These are phyloP conservation scores for Gnatocerus cornutus DNA, from an alignment of 2,888 invertebrate species.

Conservation along the genomic window DNA sequence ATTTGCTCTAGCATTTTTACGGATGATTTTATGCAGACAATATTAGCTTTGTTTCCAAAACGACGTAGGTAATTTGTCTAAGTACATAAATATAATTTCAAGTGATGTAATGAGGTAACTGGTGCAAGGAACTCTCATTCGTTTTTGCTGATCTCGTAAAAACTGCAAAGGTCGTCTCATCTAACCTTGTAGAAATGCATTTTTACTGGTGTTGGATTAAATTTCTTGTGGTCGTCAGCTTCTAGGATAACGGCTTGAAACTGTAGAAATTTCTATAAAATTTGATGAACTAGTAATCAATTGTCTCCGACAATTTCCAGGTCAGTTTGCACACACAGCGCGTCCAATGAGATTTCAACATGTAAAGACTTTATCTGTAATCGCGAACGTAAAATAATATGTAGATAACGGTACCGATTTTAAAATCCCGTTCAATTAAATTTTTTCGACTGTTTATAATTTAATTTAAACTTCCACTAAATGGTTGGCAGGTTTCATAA, in stretches of 20 bases:
- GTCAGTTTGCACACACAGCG: no score
- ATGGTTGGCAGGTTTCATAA: not conserved
- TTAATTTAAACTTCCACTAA: slow-evolving; percentile 14
- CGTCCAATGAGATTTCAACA: no score
- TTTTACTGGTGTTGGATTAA: not conserved
- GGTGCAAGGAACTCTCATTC: not conserved
- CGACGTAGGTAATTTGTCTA: not conserved
- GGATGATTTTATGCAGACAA: slow-evolving; percentile 1
- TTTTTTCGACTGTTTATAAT: not conserved
- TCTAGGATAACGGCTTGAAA: slow-evolving; percentile 3
- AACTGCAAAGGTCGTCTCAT: slow-evolving; percentile 2
- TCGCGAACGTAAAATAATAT: not conserved
- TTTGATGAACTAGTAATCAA: no score
- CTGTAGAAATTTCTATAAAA: slow-evolving; percentile 1
- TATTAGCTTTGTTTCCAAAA: not conserved
- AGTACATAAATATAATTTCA: no score
- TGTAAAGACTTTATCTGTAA: not conserved
- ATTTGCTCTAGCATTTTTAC: slow-evolving; percentile 9
- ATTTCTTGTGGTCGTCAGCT: slow-evolving; percentile 11
- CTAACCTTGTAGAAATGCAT: slow-evolving; percentile 14
- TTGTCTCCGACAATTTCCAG: no score
- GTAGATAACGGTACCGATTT: not conserved
- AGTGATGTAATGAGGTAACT: not conserved
- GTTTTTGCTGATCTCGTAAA: slow-evolving; percentile 12
- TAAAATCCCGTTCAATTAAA: not conserved